Evolutionary conservation across 2,888 invertebrate genomes (phyloP), one percentile per base, ranked within the genome.

Genomic region (Philopedon plagiatum): DNA sequence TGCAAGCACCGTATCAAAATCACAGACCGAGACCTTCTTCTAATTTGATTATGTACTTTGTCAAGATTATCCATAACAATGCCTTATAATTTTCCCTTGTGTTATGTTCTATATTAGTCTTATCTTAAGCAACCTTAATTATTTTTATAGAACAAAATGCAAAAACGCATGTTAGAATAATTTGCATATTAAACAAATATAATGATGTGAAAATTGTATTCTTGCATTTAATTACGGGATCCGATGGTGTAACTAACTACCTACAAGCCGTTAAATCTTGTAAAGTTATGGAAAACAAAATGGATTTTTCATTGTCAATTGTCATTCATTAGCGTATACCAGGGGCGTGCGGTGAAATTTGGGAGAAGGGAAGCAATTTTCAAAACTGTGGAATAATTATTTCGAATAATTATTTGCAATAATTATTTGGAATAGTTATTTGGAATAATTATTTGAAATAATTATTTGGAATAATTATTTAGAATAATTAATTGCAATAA

Each of bases 141-240:
- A 34, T 56, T 56, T 54, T 56, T 32, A 9, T 4, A 18, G 29
- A 56, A 56, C 34, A 56, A 34, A 56, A 19, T 56, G 15, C 32
- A 56, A 34, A 32, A 56, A 56, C 56, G 34, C 19, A 44, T 34
- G 56, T 56, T 26, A 32, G 18, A 15, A 56, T n/a, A n/a, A n/a
- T 56, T 56, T 56, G 56, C 56, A 56, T 56, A 56, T 18, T 56
- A 8, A 29, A 56, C 15, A 11, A 34, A 44, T 56, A 56, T 56
- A 56, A 56, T 34, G 56, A 56, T 56, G 56, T 1, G 56, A 56
- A 56, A 56, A 56, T 56, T 56, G 32, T 34, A 34, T 56, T 29
- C 32, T 18, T 56, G 56, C 32, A 32, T 34, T 56, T 54, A 54
- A 9, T 29, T 29, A 15, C 51, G 29, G 29, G 5, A 5, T 11